Conservation (phyloP, 2,113 vertebrate species). For the Hyaena hyaena region DNA sequence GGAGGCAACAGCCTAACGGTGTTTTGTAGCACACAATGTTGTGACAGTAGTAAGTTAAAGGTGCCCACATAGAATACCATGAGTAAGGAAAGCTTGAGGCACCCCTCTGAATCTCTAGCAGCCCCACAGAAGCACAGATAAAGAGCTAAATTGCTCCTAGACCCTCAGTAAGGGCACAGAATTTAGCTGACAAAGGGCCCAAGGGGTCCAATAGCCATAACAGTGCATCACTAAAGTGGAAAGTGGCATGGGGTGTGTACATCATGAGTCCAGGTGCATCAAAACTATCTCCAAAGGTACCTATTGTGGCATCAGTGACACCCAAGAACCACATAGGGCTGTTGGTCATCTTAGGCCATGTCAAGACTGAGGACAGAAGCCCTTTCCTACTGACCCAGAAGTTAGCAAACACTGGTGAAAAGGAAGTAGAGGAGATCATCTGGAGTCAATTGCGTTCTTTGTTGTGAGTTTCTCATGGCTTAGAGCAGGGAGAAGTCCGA, state of each 20-base stretch:
- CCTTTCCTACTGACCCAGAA: not conserved
- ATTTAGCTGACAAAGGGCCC: not conserved
- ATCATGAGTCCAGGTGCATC: not conserved
- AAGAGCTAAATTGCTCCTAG: not conserved
- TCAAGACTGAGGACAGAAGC: not conserved
- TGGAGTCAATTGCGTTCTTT: conserved; percentile 37
- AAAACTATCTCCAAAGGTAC: not conserved
- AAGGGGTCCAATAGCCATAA: not conserved
- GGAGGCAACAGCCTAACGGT: not conserved
- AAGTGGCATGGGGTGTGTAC: not conserved
- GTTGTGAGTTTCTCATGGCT: conserved; percentile 36
- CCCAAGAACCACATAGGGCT: not conserved
- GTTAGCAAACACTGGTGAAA: not conserved
- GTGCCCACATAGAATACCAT: not conserved
- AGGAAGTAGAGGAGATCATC: not conserved
- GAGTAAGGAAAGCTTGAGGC: not conserved
- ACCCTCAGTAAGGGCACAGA: not conserved
- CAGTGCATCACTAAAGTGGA: not conserved
- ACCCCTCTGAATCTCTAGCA: not conserved
- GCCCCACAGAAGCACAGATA: not conserved
- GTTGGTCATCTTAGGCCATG: not conserved
- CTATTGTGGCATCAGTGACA: not conserved
- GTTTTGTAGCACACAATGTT: not conserved
- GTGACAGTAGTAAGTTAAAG: not conserved
- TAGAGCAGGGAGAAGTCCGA: not conserved